Evolutionary conservation across 2,113 vertebrate genomes (phyloP), one percentile per base, ranked within the genome.

Genomic region (Poeciliopsis retropinna): DNA sequence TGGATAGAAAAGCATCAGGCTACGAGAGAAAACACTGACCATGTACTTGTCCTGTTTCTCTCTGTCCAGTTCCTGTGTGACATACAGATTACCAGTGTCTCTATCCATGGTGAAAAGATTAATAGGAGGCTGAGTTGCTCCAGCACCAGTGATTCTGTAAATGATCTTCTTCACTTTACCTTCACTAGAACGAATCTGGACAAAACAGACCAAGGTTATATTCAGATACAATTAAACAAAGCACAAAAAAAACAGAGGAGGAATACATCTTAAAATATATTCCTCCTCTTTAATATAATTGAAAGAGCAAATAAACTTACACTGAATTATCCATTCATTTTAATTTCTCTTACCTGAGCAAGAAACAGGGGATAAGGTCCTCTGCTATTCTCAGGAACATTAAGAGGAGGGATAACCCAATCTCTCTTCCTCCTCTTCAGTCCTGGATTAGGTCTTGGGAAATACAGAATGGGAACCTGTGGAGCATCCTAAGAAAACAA

Each of bases 401-500:
- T 64, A 10, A 94, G 19, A 0, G 67, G 47, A 32, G 93, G 94
- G 79, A 94, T 91, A 14, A 94, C 76, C 94, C 94, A 94, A 1
- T 77, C 93, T 78, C 94, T 92, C 81, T 94, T 95, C 61, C 41
- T 85, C 61, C 94, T 92, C 31, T 13, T 92, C 39, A 92, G 75
- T 0, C 92, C 93, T 54, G 5, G 4, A 41, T 4, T 64, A 5
- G 85, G 64, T 41, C 78, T 84, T 4, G 84, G 90, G 66, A 95
- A 94, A 31, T n/a, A 3, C 60, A 95, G 9, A 51, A 92, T 28
- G 5, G 84, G 81, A 10, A 90, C 51, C 8, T 54, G 31, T 9
- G 32, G 32, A 34, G 70, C 39, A 73, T 1, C 41, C 92, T 94
- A 60, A 78, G 74, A 7, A 47, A 76, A 11, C 34, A 37, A 15